Evolutionary conservation across 2,797 vertebrate genomes (phyloP), one percentile per base, ranked within the genome.

Genomic region (Varecia variegata): DNA sequence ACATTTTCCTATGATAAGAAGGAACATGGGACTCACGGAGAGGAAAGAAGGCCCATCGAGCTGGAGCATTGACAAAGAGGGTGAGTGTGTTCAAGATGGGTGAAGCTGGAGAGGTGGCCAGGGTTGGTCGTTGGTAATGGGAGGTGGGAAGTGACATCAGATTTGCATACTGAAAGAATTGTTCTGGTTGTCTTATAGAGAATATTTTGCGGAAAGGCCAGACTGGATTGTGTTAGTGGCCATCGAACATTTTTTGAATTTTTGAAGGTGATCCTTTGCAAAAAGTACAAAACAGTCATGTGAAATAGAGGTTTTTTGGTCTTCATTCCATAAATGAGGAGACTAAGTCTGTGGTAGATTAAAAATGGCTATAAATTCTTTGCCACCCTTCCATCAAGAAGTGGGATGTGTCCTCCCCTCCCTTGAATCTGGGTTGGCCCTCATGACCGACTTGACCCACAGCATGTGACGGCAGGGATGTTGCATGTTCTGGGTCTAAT

Each of bases 301-400:
- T 83, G 8, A 85, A 83, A 68, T 73, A 52, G 84, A 1, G 11
- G 45, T 15, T 52, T 62, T 76, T 56, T n/a, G 30, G 43, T 17
- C 9, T 76, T 96, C 47, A 60, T 89, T 95, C 87, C 18, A 62
- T 54, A 89, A 50, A 65, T 68, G 74, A 79, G 52, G 10, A 91
- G 88, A 56, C 10, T 74, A 62, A 91, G 11, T 74, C 14, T 92
- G 27, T 73, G 25, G 43, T 27, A 17, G 25, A 21, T 95, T 85
- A 65, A 65, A 94, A 83, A 35, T 13, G 23, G 10, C 32, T 91
- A 1, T 9, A 91, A 38, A 70, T 80, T 79, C 43, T 86, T 68
- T 86, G 21, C 23, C 67, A 65, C 9, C 7, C 47, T 96, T 77
- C 15, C 1, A 12, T 68, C 6, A 23, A 74, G 38, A 85, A 38